Evolutionary conservation across 1,140 invertebrate genomes (phyloP).

Genomic region (Micrasema longulum): DNA sequence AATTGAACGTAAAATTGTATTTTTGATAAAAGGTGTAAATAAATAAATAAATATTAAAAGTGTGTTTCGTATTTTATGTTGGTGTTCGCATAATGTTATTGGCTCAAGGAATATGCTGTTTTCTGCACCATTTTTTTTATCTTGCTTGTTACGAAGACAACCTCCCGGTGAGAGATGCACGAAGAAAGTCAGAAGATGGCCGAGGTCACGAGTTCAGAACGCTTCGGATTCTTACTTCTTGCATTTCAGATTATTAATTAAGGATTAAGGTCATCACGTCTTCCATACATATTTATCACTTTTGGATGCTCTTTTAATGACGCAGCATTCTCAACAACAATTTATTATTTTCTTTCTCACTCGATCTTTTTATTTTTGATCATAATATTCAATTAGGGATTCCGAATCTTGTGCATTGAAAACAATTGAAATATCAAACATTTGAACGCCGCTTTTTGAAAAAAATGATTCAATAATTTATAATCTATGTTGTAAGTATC

Average conservation of each 20-base stretch:
- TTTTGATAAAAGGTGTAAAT: too few species aligned
- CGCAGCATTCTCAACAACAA: background rate
- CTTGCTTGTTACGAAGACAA: background rate
- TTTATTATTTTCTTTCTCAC: background rate
- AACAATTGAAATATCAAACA: too few species aligned
- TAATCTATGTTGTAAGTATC: background rate
- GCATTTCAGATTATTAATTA: slow-evolving; percentile 28
- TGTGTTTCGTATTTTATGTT: background rate
- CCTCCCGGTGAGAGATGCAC: background rate
- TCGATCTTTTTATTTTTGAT: background rate
- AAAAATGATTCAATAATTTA: background rate
- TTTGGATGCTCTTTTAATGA: slow-evolving; percentile 8
- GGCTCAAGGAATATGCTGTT: background rate
- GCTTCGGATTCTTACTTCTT: slow-evolving; percentile 7
- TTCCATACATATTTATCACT: slow-evolving; percentile 24
- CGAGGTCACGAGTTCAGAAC: slow-evolving; percentile 7
- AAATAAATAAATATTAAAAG: too few species aligned
- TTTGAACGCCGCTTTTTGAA: too few species aligned
- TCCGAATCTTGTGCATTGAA: background rate
- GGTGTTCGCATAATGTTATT: background rate
- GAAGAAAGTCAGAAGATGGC: slow-evolving; percentile 13
- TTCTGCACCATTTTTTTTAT: too few species aligned
- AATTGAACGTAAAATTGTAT: too few species aligned
- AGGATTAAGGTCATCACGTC: slow-evolving; percentile 23
- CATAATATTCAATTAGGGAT: background rate